phyloP scores from a whole-genome alignment of 92 coral and sea anemone genomes.

The Phenganax marumi region DNA sequence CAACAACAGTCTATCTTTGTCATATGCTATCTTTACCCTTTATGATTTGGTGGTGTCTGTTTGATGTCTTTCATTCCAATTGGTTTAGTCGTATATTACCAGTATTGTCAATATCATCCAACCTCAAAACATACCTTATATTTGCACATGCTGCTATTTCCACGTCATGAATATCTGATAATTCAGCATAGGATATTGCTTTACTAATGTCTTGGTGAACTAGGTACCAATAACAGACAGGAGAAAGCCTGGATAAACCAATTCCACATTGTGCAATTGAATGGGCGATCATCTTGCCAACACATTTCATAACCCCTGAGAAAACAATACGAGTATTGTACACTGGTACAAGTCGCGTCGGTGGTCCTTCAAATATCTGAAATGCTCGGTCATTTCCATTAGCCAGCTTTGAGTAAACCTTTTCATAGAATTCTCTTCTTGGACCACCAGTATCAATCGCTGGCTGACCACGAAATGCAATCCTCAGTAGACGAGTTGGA shows the following conservation, averaged over 20 bases:
- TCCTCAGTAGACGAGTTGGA: constrained; percentile 45
- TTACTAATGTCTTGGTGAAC: constrained; percentile 56
- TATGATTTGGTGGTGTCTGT: too few species aligned
- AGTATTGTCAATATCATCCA: too few species aligned
- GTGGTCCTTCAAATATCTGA: constrained; percentile 58
- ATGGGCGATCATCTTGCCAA: constrained; percentile 71
- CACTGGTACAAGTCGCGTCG: constrained; percentile 30
- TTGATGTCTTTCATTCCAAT: too few species aligned
- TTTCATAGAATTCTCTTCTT: constrained; percentile 54
- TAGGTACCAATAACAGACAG: constrained; percentile 64
- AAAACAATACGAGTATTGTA: constrained; percentile 60
- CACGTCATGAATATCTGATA: constrained; percentile 55
- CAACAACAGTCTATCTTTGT: neutral
- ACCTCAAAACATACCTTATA: constrained; percentile 31
- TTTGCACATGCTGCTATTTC: constrained; percentile 48
- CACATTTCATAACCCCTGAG: constrained; percentile 59
- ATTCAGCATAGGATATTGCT: constrained; percentile 57
- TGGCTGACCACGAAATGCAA: constrained; percentile 44
- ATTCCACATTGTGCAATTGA: constrained; percentile 70
- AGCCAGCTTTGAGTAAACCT: constrained; percentile 40
- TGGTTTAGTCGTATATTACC: too few species aligned
- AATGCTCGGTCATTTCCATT: constrained; percentile 31
- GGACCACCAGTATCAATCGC: constrained; percentile 55
- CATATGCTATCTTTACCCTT: too few species aligned
- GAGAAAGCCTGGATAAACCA: constrained; percentile 61